These are phyloP conservation scores for Eristalis pertinax DNA, from an alignment of 2,888 invertebrate species.

Conservation along the genomic window DNA sequence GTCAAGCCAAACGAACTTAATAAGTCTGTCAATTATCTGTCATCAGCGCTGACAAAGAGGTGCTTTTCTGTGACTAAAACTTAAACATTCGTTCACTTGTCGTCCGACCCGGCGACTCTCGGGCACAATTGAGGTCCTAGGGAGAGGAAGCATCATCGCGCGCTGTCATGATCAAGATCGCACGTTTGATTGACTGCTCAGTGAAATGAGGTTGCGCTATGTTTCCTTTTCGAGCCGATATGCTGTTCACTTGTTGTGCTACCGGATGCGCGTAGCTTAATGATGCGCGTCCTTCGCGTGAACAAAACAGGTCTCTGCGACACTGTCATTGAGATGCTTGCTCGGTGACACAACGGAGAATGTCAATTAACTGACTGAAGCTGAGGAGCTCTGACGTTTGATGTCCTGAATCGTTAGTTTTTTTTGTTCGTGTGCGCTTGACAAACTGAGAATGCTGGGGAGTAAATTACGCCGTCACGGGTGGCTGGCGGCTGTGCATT, in stretches of 20 bases:
- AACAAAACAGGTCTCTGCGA: constrained; percentile 21
- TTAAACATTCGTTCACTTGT: neutral
- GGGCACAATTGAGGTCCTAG: constrained; percentile 30
- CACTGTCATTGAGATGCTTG: neutral
- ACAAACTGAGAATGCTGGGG: constrained; percentile 31
- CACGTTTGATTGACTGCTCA: constrained; percentile 39
- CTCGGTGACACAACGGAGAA: constrained; percentile 8
- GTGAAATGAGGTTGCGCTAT: constrained; percentile 36
- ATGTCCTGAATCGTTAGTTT: constrained; percentile 37
- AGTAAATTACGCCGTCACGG: constrained; percentile 54
- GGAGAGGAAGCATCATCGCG: constrained; percentile 1
- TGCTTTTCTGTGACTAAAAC: constrained; percentile 40
- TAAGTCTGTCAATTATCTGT: constrained; percentile 61
- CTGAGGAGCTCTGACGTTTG: constrained; percentile 50
- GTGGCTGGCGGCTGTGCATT: constrained; percentile 3
- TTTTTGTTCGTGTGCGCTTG: neutral
- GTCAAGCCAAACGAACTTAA: constrained; percentile 64
- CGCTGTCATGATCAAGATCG: constrained; percentile 38
- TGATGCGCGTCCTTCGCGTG: constrained; percentile 45
- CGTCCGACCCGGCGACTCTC: too few relatives aligned
- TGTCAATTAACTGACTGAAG: constrained; percentile 53
- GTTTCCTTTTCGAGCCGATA: neutral
- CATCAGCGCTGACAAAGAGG: constrained; percentile 54
- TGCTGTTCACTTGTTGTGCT: constrained; percentile 10
- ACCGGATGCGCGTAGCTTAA: constrained; percentile 12